Evolutionary conservation across 2,888 invertebrate species (phyloP).

Genomic region (Hypomecis atomaria): DNA sequence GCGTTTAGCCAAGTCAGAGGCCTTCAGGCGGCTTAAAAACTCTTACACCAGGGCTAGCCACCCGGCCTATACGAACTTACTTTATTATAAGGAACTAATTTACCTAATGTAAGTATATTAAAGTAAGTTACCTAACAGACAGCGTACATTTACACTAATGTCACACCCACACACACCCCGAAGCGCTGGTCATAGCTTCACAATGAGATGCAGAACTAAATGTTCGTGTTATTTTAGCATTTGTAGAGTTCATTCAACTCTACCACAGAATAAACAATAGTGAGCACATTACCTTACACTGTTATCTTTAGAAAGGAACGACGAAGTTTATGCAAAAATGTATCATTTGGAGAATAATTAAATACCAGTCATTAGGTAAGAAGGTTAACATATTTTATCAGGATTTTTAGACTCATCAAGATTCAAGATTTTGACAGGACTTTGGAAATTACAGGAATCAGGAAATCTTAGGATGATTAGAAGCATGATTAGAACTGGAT

Average conservation of each 20-base stretch:
- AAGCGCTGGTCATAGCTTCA: conserved; percentile 17
- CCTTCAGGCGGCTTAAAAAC: too few relatives aligned
- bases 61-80: too few relatives aligned
- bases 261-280: conserved; percentile 2
- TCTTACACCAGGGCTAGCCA: too few relatives aligned
- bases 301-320: conserved; percentile 21
- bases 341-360: neutral
- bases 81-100: conserved; percentile 5
- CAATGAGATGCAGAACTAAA: conserved; percentile 23
- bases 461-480: neutral
- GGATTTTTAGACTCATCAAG: too few relatives aligned
- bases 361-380: conserved; percentile 4
- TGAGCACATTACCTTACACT: conserved; percentile 15
- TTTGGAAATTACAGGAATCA: neutral
- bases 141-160: conserved; percentile 19
- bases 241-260: conserved; percentile 18
- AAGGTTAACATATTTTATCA: too few relatives aligned
- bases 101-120: conserved; percentile 15
- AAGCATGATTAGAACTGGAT: neutral
- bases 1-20: too few relatives aligned
- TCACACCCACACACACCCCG: conserved; percentile 25
- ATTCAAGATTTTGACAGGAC: too few relatives aligned
- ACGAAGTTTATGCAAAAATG: conserved; percentile 1
- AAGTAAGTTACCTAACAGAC: conserved; percentile 6
- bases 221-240: conserved; percentile 26